These are phyloP conservation scores for Thamnophis sirtalis DNA, from an alignment of 2,113 vertebrate species.

Conservation along the genomic window DNA sequence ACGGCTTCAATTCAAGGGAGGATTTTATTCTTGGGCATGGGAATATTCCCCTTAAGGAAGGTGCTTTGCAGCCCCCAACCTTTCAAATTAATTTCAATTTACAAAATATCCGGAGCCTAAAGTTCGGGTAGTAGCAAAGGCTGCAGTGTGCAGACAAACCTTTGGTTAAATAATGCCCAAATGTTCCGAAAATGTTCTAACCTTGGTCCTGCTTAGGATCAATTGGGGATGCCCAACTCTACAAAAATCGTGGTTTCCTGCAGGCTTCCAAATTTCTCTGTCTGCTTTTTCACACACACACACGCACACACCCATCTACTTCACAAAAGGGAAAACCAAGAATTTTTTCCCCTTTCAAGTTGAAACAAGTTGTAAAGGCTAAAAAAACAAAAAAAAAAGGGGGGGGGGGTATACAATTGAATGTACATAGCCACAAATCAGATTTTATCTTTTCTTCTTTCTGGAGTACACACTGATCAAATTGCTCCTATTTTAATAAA, in stretches of 20 bases:
- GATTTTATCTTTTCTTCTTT: background rate
- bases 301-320: background rate
- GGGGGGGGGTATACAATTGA: background rate
- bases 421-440: constrained; percentile 11
- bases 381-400: background rate
- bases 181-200: background rate
- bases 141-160: constrained; percentile 25
- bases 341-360: background rate
- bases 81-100: background rate
- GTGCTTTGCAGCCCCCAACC: background rate
- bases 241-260: constrained; percentile 29
- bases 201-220: constrained; percentile 10
- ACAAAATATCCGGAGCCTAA: background rate
- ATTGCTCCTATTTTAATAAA: constrained; percentile 50
- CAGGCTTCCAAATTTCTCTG: constrained; percentile 52
- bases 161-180: constrained; percentile 42
- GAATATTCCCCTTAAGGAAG: background rate
- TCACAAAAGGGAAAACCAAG: constrained; percentile 49
- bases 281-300: background rate
- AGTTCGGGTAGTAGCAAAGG: background rate
- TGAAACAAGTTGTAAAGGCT: background rate
- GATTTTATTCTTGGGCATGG: background rate
- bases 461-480: constrained; percentile 37
- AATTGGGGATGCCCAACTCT: constrained; percentile 31
- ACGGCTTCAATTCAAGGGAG: background rate